These are phyloP conservation scores for Bambusicola thoracicus DNA, from an alignment of 2,113 vertebrate genomes.

Conservation along the genomic window DNA sequence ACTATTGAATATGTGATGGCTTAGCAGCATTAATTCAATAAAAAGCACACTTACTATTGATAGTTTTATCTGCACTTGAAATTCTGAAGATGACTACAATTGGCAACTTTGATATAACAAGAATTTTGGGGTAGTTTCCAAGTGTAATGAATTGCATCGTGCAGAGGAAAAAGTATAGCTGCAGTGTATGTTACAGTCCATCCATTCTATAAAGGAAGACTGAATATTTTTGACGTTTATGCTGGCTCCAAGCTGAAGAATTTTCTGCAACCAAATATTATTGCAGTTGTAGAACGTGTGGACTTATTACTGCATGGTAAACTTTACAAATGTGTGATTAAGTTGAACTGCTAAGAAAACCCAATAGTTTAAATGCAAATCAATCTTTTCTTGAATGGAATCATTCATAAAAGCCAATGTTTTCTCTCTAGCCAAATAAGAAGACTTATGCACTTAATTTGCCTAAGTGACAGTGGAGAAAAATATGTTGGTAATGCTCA, in stretches of 20 bases:
- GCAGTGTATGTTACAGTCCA: background rate
- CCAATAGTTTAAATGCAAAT: background rate
- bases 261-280: background rate
- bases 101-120: background rate
- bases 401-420: background rate
- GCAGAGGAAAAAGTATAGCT: background rate
- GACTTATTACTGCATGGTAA: background rate
- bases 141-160: background rate
- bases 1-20: background rate
- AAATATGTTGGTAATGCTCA: background rate
- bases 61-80: background rate
- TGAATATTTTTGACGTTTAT: background rate
- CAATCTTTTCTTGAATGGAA: background rate
- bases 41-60: background rate
- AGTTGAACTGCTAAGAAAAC: background rate
- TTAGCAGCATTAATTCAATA: background rate
- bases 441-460: background rate
- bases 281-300: background rate
- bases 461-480: background rate
- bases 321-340: background rate
- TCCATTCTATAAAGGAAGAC: background rate
- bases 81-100: background rate
- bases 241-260: background rate
- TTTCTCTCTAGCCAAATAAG: background rate
- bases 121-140: background rate